phyloP scores from a whole-genome alignment of 2,797 vertebrate genomes.

The Novumbra hubbsi region DNA sequence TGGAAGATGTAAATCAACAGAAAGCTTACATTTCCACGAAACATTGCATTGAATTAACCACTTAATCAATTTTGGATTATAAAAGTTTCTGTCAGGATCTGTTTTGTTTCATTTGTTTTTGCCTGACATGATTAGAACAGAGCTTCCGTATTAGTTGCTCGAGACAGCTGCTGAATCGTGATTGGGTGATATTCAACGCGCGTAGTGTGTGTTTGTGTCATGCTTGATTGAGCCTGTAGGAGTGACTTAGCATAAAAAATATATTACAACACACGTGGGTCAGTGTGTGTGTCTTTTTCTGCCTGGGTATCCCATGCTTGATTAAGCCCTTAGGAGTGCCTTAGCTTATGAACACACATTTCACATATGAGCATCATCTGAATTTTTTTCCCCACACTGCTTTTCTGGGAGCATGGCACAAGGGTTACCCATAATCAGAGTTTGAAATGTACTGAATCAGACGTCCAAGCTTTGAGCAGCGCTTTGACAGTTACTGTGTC shows the following conservation, averaged over 20 bases:
- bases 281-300: not conserved
- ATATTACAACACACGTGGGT: not conserved
- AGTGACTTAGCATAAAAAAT: not conserved
- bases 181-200: no score
- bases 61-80: no score
- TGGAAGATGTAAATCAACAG: no score
- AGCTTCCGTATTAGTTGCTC: no score
- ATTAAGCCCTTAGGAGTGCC: conserved; percentile 22
- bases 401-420: conserved; percentile 26
- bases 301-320: conserved; percentile 38
- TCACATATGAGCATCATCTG: conserved; percentile 27
- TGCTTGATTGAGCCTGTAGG: not conserved
- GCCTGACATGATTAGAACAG: no score
- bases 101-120: no score
- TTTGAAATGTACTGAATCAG: conserved; percentile 48
- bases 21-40: no score
- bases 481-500: conserved; percentile 35
- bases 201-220: no score
- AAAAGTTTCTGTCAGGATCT: no score
- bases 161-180: no score
- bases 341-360: not conserved
- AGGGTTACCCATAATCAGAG: conserved; percentile 51
- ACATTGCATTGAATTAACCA: no score
- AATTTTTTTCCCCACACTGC: conserved; percentile 13
- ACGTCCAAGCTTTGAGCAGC: conserved; percentile 30